Base-by-base conservation (phyloP, 92 coral and sea anemone genomes). In the Palythoa caribaeorum region DNA sequence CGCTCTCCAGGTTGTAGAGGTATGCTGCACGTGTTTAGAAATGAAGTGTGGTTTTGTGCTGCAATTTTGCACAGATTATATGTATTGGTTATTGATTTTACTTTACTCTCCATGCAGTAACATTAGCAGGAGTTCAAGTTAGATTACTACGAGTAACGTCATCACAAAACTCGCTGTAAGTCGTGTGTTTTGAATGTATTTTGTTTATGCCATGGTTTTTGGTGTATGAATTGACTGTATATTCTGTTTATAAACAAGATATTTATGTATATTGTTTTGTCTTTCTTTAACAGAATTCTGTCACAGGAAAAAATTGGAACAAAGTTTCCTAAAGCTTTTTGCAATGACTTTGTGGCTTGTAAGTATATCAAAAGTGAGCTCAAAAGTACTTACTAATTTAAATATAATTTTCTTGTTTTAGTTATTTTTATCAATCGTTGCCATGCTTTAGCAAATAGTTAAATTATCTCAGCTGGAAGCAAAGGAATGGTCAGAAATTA, bases 231-330 rank as follows among this genome's bases (percentile, higher is more conserved):
- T 28, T 28, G 28, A 0, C 17, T 37, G 51, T 37, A 5, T 9
- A 9, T 72, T 38, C 62, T n/a, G 40, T 9, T 48, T 48, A 7
- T 6, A 19, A 17, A 12, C 60, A 50, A 50, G 16, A 48, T 9
- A 17, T 1, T 51, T 76, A 2, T 13, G 40, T 7, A 17, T 3
- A 4, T 6, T 20, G 0, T 37, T 69, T 70, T 57, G 16, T 10
- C 14, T 38, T 60, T 16, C n/a, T 11, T 15, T 37, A 6, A 15
- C 87, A 94, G 97, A 54, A 76, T 92, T 20, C 84, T 92, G 38
- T 62, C 85, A 57, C 96, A 95, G 79, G 90, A 91, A 78, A 93
- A 90, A 79, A 88, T 79, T 91, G 94, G 96, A 13, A 84, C 90
- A 72, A 89, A 83, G 13, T 83, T 93, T 59, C 53, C 92, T 19